These are phyloP conservation scores for Triplophysa dalaica DNA, from an alignment of 2,113 vertebrate genomes.

Conservation along the genomic window DNA sequence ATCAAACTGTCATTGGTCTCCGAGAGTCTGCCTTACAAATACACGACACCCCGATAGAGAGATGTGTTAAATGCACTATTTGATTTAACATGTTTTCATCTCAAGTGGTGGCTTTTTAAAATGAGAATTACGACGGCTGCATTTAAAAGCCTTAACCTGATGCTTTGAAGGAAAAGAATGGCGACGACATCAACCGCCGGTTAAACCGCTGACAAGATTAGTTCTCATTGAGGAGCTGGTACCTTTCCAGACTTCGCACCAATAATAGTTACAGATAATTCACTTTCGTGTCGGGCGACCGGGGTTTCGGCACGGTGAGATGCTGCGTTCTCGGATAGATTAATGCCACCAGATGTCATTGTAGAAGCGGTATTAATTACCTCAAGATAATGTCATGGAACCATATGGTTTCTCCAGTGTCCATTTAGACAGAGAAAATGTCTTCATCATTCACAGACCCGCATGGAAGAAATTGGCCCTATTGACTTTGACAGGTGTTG, in stretches of 20 bases:
- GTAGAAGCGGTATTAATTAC: slow-evolving; percentile 81
- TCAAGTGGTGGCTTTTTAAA: slow-evolving; percentile 26
- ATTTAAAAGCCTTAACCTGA: slow-evolving; percentile 30
- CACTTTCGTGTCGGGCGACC: slow-evolving; percentile 60
- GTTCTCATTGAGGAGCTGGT: slow-evolving; percentile 41
- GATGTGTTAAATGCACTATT: slow-evolving; percentile 16
- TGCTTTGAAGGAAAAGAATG: slow-evolving; percentile 11
- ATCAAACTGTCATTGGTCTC: slow-evolving; percentile 38
- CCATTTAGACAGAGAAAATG: slow-evolving; percentile 76
- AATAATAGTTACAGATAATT: slow-evolving; percentile 69
- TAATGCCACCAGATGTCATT: slow-evolving; percentile 81
- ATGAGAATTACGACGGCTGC: slow-evolving; percentile 12
- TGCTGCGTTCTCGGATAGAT: slow-evolving; percentile 71
- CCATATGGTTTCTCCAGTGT: slow-evolving; percentile 79
- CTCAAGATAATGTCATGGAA: slow-evolving; percentile 78
- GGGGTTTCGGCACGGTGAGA: slow-evolving; percentile 66
- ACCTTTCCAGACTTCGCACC: slow-evolving; percentile 56
- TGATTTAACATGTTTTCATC: slow-evolving; percentile 35
- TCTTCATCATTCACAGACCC: slow-evolving; percentile 68
- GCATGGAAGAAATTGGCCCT: slow-evolving; percentile 53
- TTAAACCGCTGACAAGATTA: slow-evolving; percentile 33
- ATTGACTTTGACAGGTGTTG: slow-evolving; percentile 57
- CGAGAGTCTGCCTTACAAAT: slow-evolving; percentile 33
- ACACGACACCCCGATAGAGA: not conserved
- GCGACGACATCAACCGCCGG: not conserved